Evolutionary conservation across 92 coral and sea anemone genomes (phyloP).

Genomic region (Epizoanthus scotinus): DNA sequence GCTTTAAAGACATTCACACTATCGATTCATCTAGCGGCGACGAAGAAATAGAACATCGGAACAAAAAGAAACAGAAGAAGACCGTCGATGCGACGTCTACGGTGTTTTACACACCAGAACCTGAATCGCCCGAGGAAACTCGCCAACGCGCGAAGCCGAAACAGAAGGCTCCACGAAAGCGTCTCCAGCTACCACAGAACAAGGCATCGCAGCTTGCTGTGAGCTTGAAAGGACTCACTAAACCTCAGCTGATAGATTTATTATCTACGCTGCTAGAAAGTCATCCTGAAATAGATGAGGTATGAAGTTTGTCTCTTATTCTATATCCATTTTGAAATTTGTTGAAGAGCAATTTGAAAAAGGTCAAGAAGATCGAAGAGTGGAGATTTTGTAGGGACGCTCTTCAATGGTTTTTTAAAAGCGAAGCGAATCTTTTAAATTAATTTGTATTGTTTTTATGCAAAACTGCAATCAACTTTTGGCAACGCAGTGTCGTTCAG

Average conservation of each 20-base stretch:
- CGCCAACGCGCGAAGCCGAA: constrained; percentile 10
- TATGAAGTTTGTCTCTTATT: constrained; percentile 10
- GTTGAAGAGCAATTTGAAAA: neutral
- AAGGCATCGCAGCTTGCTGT: constrained; percentile 45
- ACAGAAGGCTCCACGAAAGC: constrained; percentile 48
- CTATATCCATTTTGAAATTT: too few species aligned
- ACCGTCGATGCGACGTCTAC: constrained; percentile 29
- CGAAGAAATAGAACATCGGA: constrained; percentile 20
- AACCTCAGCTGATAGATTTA: constrained; percentile 64
- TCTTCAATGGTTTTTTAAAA: neutral
- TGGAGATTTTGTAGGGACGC: too few species aligned
- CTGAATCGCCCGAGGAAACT: constrained; percentile 59
- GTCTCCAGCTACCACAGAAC: constrained; percentile 51
- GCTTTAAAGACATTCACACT: constrained; percentile 11
- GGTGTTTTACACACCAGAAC: constrained; percentile 76
- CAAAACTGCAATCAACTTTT: too few species aligned
- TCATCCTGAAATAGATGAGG: constrained; percentile 78
- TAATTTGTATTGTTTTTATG: too few species aligned
- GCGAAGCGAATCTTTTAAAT: too few species aligned
- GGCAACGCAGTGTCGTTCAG: too few species aligned
- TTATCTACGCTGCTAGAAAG: constrained; percentile 48
- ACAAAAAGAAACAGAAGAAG: constrained; percentile 24
- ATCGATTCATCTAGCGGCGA: constrained; percentile 23
- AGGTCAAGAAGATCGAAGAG: too few species aligned
- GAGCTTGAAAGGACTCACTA: constrained; percentile 66